Evolutionary conservation across 53 echinoderm and acorn worm genomes (phyloP).

Genomic region (Arbacia lixula): DNA sequence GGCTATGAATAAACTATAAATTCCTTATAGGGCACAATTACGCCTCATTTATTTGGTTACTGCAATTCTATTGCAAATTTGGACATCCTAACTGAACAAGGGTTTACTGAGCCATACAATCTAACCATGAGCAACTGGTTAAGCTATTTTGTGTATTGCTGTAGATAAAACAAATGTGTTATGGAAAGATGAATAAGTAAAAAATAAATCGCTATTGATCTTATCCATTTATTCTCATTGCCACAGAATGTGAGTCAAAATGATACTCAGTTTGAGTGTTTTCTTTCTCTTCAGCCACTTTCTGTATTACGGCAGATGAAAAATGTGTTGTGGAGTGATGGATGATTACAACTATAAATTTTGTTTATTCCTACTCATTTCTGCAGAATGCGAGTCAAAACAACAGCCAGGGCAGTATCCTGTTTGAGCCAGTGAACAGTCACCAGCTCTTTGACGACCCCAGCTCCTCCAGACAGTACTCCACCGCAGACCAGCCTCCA

Average conservation of each 20-base stretch:
- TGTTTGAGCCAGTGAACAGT: constrained; percentile 79
- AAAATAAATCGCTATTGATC: background rate
- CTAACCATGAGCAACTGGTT: too few relatives aligned
- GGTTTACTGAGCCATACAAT: too few relatives aligned
- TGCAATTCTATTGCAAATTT: too few relatives aligned
- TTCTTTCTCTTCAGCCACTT: too few relatives aligned
- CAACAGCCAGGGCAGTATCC: constrained; percentile 73
- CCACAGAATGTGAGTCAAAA: constrained; percentile 87
- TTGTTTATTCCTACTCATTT: constrained; percentile 16
- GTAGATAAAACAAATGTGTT: too few relatives aligned
- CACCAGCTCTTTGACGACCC: constrained; percentile 73
- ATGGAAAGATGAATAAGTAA: background rate
- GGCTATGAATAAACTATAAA: too few relatives aligned
- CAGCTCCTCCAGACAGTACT: constrained; percentile 49
- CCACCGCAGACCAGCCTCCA: constrained; percentile 12
- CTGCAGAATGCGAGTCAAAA: constrained; percentile 86
- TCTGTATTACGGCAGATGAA: too few relatives aligned
- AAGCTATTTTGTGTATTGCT: too few relatives aligned
- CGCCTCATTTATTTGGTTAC: too few relatives aligned
- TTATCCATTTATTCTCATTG: constrained; percentile 13
- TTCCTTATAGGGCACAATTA: too few relatives aligned
- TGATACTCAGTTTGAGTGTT: constrained; percentile 74
- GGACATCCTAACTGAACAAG: too few relatives aligned
- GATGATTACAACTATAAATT: background rate
- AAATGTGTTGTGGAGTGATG: background rate